These are phyloP conservation scores for cattle (Bos taurus) DNA, from an alignment of 2,113 vertebrate genomes.

Conservation along the genomic window DNA sequence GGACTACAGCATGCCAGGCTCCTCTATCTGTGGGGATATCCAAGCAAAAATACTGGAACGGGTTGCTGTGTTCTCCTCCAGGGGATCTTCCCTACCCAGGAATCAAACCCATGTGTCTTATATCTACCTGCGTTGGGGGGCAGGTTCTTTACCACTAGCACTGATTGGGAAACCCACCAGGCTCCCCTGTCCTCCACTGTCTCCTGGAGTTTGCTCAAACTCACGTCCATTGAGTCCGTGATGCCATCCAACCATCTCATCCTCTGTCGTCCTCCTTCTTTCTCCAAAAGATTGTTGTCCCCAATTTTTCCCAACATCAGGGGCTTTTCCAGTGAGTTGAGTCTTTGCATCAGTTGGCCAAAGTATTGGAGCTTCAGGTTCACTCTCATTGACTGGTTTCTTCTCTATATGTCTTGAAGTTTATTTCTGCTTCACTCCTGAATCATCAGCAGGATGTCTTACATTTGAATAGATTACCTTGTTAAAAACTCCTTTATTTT, in stretches of 20 bases:
- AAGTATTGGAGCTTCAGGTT: background rate
- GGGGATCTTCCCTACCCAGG: background rate
- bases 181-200: background rate
- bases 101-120: background rate
- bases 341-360: background rate
- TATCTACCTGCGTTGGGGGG: rapidly evolving
- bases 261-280: background rate
- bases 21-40: background rate
- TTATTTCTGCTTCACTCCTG: background rate
- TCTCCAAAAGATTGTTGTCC: background rate
- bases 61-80: background rate
- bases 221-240: background rate
- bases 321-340: background rate
- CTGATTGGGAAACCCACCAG: background rate
- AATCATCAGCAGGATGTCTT: background rate
- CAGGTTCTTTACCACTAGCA: background rate
- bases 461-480: background rate
- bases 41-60: background rate
- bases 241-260: background rate
- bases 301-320: background rate
- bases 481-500: background rate
- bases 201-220: background rate
- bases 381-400: background rate
- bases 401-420: background rate
- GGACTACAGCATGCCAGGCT: background rate